These are phyloP conservation scores for Podarcis cretensis DNA, from an alignment of 2,113 vertebrate species.

Conservation along the genomic window DNA sequence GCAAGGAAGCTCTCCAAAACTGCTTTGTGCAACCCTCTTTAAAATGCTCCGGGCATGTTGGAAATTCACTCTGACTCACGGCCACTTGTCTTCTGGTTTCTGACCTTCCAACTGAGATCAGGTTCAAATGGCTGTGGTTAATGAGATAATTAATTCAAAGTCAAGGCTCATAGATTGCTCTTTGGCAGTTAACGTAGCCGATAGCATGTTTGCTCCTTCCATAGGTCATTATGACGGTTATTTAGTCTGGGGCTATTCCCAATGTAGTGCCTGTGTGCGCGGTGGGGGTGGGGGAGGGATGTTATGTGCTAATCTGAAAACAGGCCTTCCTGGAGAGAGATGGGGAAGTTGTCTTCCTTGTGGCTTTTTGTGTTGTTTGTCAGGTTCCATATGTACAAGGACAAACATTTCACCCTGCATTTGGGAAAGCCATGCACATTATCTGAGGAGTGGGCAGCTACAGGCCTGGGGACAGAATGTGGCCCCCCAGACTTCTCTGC, in stretches of 20 bases:
- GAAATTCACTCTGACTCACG: background rate
- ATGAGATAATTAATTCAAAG: constrained; percentile 37
- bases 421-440: background rate
- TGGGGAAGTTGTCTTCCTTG: background rate
- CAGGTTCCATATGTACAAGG: background rate
- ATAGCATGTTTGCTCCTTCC: constrained; percentile 6
- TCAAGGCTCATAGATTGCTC: constrained; percentile 21
- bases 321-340: background rate
- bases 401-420: background rate
- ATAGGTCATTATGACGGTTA: constrained; percentile 23
- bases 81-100: background rate
- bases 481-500: too few relatives aligned
- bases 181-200: constrained; percentile 19
- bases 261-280: background rate
- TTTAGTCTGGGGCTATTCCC: constrained; percentile 9
- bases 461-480: too few relatives aligned
- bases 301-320: background rate
- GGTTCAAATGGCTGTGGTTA: constrained; percentile 26
- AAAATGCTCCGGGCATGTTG: background rate
- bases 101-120: constrained; percentile 14
- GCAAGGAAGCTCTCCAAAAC: background rate
- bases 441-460: background rate
- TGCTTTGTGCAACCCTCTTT: background rate
- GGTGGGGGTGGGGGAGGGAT: too few relatives aligned
- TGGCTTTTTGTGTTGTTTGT: background rate